Conservation (phyloP, 2,113 vertebrate genomes). For the Phaethornis superciliosus region DNA sequence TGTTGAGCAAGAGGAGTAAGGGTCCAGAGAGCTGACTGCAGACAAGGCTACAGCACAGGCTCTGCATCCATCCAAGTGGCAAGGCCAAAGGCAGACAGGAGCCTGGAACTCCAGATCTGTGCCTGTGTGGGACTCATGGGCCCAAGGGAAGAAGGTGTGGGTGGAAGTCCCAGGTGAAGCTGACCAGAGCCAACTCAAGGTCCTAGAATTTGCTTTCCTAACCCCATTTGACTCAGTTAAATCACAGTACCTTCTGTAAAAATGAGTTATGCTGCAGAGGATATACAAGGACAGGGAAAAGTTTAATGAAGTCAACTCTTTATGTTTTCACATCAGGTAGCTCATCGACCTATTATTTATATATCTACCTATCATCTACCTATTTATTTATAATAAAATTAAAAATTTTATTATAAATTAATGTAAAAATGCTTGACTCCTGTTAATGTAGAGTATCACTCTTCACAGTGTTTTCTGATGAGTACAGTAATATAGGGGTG, state of each 20-base stretch:
- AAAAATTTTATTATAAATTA: not conserved
- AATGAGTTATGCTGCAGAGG: not conserved
- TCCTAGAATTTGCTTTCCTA: not conserved
- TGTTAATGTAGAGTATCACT: not conserved
- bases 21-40: not conserved
- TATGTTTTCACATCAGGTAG: not conserved
- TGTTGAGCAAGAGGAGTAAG: not conserved
- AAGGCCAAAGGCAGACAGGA: not conserved
- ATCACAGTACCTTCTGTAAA: not conserved
- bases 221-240: not conserved
- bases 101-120: not conserved
- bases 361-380: too few species aligned
- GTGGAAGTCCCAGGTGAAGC: not conserved
- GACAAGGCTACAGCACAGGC: not conserved
- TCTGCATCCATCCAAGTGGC: too few species aligned
- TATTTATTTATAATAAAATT: too few species aligned
- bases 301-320: not conserved
- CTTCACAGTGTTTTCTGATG: not conserved
- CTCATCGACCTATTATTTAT: too few species aligned
- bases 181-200: too few species aligned
- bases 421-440: not conserved
- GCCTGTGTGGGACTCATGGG: not conserved
- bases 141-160: not conserved
- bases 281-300: not conserved
- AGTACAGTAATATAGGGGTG: not conserved